A percentile compares a stretch with the other conserved stretches of the same genome.
phyloP scores from a whole-genome alignment of 2,113 vertebrate genomes.

The Turnix velox region DNA sequence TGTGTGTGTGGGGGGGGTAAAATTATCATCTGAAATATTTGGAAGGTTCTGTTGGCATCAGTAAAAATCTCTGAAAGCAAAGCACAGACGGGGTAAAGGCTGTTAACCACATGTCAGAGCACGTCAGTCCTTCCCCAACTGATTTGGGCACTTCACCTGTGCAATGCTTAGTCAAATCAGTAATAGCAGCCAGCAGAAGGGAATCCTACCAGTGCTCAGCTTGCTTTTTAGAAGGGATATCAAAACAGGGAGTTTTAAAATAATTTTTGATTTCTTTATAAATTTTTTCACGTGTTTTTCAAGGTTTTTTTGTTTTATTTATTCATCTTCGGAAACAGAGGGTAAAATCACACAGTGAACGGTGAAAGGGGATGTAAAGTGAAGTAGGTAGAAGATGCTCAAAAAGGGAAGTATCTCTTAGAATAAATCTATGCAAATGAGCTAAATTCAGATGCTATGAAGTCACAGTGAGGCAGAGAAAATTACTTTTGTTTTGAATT shows the following conservation, averaged over 20 bases:
- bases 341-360: not conserved
- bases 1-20: not conserved
- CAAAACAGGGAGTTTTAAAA: not conserved
- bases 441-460: not conserved
- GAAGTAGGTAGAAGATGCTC: not conserved
- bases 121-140: not conserved
- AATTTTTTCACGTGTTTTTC: too few species aligned
- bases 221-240: not conserved
- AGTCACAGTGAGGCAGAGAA: not conserved
- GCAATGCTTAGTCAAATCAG: conserved; percentile 57
- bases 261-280: too few species aligned
- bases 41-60: not conserved
- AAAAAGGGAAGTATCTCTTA: not conserved
- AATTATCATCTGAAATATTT: conserved; percentile 25
- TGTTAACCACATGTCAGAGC: conserved; percentile 53
- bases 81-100: not conserved
- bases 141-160: conserved; percentile 32
- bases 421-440: not conserved
- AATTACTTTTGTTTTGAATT: not conserved
- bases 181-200: conserved; percentile 12
- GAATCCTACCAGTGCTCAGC: not conserved
- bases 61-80: conserved; percentile 6
- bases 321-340: not conserved
- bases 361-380: not conserved
- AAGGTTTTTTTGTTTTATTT: not conserved